Base-by-base conservation (phyloP, 2,888 invertebrate genomes). In the Leptopterna dolabrata region DNA sequence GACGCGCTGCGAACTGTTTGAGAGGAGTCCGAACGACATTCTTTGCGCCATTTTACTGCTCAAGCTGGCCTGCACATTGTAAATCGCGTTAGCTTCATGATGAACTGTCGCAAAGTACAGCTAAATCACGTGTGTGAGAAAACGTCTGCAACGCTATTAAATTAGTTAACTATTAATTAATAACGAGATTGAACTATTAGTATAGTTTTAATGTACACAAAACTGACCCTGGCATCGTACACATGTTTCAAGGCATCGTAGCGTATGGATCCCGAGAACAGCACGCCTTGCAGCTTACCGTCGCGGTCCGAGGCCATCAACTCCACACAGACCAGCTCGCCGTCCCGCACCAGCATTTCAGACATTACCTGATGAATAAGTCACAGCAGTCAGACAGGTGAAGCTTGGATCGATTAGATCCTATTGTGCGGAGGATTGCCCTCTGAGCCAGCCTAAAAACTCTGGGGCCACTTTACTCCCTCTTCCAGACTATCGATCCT, bases 321-420 rank as follows among this genome's bases (percentile, higher is more conserved):
- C 92, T 99, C 99, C 88, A 99, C 99, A 92, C 99, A 99, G 86
- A 99, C 98, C 96, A 99, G 98, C 93, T 99, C 99, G 0, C 99
- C 99, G 93, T 99, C 99, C 76, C 98, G 94, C 45, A 99, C 98
- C 91, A 98, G 94, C 91, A 99, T 98, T 93, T 99, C 99, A 93
- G 96, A 96, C 94, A 99, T 99, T 89, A 98, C 95, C 94, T 94
- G 71, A 16, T 16, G 43, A 41, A 43, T 45, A n/a, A 11, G 13
- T 70, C 16, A 55, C n/a, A n/a, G n/a, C n/a, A n/a, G n/a, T 27
- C 76, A 41, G 41, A 13, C 14, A 41, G 19, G 7, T 76, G 90
- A 88, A 87, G 80, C 63, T 6, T 87, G 14, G 16, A 19, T 19
- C 70, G 16, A 19, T 19, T 11, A 70, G 19, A 70, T 70, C n/a